Percentiles rank a stretch among this genome's conserved stretches.
phyloP scores from a whole-genome alignment of 2,113 vertebrate species.

The Cepphus grylle region DNA sequence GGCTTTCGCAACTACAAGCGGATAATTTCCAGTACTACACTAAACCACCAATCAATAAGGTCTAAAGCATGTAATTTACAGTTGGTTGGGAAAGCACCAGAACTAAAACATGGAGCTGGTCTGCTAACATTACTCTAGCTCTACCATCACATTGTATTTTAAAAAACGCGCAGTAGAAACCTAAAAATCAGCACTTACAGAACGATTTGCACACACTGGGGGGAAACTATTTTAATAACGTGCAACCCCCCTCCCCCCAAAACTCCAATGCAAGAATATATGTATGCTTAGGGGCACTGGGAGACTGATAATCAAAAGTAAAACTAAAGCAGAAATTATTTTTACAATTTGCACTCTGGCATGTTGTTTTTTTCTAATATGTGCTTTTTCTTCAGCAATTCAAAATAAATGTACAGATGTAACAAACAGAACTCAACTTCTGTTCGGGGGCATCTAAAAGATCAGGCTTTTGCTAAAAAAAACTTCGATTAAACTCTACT shows the following conservation, averaged over 20 bases:
- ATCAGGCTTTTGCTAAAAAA: neutral
- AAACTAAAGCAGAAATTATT: neutral
- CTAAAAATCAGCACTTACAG: neutral
- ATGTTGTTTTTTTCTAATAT: neutral
- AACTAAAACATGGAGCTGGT: neutral
- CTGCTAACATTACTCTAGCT: neutral
- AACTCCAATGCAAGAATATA: neutral
- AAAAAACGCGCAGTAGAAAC: neutral
- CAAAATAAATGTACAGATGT: neutral
- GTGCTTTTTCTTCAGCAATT: neutral
- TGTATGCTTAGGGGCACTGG: fast-evolving
- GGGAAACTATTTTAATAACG: neutral
- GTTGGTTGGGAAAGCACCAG: neutral
- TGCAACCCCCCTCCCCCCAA: neutral
- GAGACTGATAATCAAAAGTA: neutral
- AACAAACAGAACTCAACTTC: neutral
- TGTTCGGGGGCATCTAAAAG: neutral
- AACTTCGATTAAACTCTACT: neutral
- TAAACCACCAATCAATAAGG: conserved; percentile 10
- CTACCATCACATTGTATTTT: neutral
- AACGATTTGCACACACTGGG: neutral
- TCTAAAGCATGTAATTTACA: conserved; percentile 1
- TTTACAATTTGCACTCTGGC: neutral
- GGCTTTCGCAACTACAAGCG: neutral
- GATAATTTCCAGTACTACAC: conserved; percentile 10